A percentile compares a stretch with the other conserved stretches of the same genome.
phyloP scores from a whole-genome alignment of 1,140 invertebrate genomes.

The Heliconius hermathena region DNA sequence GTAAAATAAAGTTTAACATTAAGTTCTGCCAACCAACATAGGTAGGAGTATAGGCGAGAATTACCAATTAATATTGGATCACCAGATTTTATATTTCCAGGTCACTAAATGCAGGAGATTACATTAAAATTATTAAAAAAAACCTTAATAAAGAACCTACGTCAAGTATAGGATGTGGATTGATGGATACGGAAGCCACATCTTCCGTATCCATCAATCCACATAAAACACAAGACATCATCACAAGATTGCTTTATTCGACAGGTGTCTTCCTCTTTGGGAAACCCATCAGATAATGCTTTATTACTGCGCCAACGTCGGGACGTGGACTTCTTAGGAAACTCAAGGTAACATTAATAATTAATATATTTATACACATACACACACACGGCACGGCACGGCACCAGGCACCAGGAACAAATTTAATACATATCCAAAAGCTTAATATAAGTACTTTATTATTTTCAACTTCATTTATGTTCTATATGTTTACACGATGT shows the following conservation, averaged over 20 bases:
- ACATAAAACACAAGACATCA: slow-evolving; percentile 8
- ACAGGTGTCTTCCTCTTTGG: slow-evolving; percentile 37
- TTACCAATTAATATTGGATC: no score
- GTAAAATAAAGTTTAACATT: no score
- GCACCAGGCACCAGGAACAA: background rate
- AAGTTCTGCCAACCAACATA: no score
- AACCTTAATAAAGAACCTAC: background rate
- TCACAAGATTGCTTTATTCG: slow-evolving; percentile 17
- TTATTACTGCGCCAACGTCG: slow-evolving; percentile 40
- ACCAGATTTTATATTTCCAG: background rate
- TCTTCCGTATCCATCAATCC: background rate
- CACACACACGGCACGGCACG: background rate
- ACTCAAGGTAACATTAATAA: slow-evolving; percentile 42
- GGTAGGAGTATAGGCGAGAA: no score
- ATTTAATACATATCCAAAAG: background rate
- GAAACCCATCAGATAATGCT: slow-evolving; percentile 37
- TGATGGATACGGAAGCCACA: background rate
- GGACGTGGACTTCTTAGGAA: slow-evolving; percentile 42
- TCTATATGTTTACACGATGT: no score
- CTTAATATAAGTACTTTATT: background rate
- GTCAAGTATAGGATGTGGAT: no score
- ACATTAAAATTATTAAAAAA: background rate
- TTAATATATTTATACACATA: background rate
- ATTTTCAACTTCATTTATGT: background rate
- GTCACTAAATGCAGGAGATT: no score